A percentile compares a stretch with the other conserved stretches of the same genome.
These are phyloP conservation scores for Platysternon megacephalum DNA, from an alignment of 2,113 vertebrate species.

Conservation along the genomic window DNA sequence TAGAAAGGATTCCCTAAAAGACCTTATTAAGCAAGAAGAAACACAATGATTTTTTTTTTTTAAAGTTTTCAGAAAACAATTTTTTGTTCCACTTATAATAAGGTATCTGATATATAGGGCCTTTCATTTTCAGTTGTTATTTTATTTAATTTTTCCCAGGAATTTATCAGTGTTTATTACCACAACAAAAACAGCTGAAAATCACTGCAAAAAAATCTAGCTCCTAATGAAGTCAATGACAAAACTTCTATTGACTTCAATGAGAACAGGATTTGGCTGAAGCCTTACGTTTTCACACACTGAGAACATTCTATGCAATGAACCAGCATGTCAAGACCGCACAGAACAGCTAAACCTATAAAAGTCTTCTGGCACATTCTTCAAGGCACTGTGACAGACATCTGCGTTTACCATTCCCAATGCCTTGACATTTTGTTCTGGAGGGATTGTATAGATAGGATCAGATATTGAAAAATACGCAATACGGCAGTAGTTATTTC, in stretches of 20 bases:
- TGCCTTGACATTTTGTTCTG: background rate
- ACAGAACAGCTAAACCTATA: background rate
- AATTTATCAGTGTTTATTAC: no score
- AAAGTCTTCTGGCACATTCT: background rate
- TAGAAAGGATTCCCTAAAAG: conserved; percentile 69
- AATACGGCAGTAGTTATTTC: background rate
- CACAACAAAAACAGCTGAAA: no score
- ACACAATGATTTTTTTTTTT: background rate
- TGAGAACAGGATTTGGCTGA: background rate
- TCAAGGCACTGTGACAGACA: background rate
- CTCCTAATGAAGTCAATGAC: background rate
- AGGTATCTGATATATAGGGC: background rate
- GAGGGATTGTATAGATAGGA: background rate
- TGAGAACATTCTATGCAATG: background rate
- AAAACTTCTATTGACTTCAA: background rate
- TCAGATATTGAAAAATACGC: background rate
- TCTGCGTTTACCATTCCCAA: background rate
- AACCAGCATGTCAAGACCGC: background rate
- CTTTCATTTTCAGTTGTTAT: no score
- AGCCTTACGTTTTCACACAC: background rate
- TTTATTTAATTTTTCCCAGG: no score
- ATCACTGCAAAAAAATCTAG: background rate
- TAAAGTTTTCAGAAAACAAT: conserved; percentile 53
- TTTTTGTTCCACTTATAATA: conserved; percentile 26
- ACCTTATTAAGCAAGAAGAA: conserved; percentile 53